phyloP scores from a whole-genome alignment of 2,888 invertebrate species.

The Rotaria macrura region DNA sequence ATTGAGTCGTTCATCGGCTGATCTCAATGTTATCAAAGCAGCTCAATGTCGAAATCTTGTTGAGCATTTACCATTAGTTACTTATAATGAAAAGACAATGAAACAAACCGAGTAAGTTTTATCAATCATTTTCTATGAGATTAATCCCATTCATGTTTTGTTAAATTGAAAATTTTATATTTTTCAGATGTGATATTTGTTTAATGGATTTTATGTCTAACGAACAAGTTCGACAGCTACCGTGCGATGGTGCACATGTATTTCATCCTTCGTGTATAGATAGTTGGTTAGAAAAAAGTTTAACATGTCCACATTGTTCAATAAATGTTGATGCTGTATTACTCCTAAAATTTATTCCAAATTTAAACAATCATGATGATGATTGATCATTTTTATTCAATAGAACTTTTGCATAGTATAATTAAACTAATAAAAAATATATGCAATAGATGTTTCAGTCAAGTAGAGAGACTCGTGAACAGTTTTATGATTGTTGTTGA shows the following conservation, averaged over 20 bases:
- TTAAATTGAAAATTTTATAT: not conserved
- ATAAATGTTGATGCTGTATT: constrained; percentile 74
- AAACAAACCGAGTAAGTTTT: not conserved
- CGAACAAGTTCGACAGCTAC: constrained; percentile 69
- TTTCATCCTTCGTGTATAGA: constrained; percentile 79
- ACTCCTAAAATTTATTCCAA: not conserved
- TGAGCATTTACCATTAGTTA: constrained; percentile 1
- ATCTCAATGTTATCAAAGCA: not conserved
- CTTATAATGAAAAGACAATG: not conserved
- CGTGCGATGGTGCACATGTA: constrained; percentile 67
- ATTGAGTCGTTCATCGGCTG: not conserved
- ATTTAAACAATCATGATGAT: not conserved
- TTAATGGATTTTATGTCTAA: constrained; percentile 76
- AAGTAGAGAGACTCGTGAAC: not conserved
- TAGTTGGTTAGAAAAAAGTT: constrained; percentile 74
- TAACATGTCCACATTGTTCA: constrained; percentile 82
- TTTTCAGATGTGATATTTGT: constrained; percentile 69
- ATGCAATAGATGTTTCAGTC: not conserved
- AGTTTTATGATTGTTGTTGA: not conserved
- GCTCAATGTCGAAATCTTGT: constrained; percentile 1
- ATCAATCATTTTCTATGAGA: too few species aligned
- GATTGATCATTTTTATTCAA: not conserved
- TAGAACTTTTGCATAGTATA: not conserved
- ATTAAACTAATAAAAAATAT: not conserved
- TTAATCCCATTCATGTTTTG: too few species aligned